phyloP scores from a whole-genome alignment of 64 coral and sea anemone species.

The Acropora yongei region DNA sequence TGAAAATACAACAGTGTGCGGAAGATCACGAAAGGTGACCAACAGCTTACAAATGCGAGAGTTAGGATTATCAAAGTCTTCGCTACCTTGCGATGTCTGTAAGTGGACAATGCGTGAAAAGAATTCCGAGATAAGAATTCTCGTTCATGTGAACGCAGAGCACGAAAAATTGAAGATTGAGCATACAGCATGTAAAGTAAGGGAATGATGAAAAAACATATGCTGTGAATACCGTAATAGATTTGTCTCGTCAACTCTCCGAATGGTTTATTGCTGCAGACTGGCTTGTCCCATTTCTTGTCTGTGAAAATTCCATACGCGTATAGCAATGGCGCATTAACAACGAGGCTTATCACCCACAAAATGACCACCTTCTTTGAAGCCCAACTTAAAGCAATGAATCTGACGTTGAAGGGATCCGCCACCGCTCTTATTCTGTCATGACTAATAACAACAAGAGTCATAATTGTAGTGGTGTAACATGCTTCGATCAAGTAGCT shows the following conservation, averaged over 20 bases:
- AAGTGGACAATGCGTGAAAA: not conserved
- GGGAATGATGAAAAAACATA: constrained; percentile 31
- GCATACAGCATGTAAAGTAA: constrained; percentile 22
- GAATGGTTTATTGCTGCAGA: constrained; percentile 23
- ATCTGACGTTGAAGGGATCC: not conserved
- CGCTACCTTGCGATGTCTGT: constrained; percentile 25
- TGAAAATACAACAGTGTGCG: constrained; percentile 55
- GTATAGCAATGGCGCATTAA: constrained; percentile 43
- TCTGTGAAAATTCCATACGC: constrained; percentile 7
- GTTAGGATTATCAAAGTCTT: constrained; percentile 34
- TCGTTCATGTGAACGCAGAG: not conserved
- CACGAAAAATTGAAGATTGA: constrained; percentile 15
- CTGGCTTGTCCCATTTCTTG: not conserved
- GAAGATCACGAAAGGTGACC: constrained; percentile 42
- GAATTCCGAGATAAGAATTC: not conserved
- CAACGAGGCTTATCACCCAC: constrained; percentile 4
- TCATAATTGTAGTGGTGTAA: constrained; percentile 49
- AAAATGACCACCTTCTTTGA: not conserved
- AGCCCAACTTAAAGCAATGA: not conserved
- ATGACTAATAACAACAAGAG: constrained; percentile 39
- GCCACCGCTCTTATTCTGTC: constrained; percentile 22
- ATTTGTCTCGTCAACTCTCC: constrained; percentile 43
- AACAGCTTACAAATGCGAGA: constrained; percentile 31
- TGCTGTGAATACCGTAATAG: constrained; percentile 34
- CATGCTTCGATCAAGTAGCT: constrained; percentile 45